phyloP scores from a whole-genome alignment of 1,140 invertebrate genomes.

The Stratiolaelaps scimitus region DNA sequence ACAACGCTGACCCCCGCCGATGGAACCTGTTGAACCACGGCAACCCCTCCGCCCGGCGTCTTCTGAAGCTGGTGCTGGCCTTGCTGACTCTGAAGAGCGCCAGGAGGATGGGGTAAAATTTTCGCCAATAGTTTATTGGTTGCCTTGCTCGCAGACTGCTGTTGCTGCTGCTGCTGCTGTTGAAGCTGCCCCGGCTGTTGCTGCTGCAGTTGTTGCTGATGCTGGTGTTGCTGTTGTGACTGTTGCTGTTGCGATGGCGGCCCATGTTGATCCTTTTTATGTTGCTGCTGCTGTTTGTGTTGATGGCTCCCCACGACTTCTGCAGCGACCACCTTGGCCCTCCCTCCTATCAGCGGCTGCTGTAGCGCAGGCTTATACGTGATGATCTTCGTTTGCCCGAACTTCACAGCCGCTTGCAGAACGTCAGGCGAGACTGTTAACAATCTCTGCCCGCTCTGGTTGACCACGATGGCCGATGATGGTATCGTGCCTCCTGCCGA shows the following conservation, averaged over 20 bases:
- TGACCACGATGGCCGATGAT: conserved; percentile 26
- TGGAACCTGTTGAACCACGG: conserved; percentile 5
- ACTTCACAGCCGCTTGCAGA: conserved; percentile 24
- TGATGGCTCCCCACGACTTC: conserved; percentile 23
- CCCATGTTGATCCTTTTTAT: background rate
- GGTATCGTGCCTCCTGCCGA: conserved; percentile 27
- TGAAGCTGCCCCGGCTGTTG: too few species aligned
- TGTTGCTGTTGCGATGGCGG: too few species aligned
- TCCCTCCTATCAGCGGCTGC: conserved; percentile 21
- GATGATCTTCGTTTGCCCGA: conserved; percentile 24
- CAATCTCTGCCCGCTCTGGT: conserved; percentile 20
- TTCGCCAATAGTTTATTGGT: too few species aligned
- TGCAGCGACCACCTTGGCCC: conserved; percentile 28
- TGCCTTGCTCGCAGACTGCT: too few species aligned
- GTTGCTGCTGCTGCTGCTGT: too few species aligned
- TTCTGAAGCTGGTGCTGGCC: background rate
- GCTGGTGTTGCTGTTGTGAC: conserved; percentile 4
- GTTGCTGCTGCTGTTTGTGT: conserved; percentile 5
- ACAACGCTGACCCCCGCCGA: background rate
- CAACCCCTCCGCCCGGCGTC: background rate
- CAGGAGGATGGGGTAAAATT: too few species aligned
- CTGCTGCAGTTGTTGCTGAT: background rate
- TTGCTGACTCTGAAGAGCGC: too few species aligned
- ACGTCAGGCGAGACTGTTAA: conserved; percentile 25
- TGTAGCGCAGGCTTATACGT: conserved; percentile 25